phyloP scores from a whole-genome alignment of 2,888 invertebrate genomes.

The Carabus problematicus region DNA sequence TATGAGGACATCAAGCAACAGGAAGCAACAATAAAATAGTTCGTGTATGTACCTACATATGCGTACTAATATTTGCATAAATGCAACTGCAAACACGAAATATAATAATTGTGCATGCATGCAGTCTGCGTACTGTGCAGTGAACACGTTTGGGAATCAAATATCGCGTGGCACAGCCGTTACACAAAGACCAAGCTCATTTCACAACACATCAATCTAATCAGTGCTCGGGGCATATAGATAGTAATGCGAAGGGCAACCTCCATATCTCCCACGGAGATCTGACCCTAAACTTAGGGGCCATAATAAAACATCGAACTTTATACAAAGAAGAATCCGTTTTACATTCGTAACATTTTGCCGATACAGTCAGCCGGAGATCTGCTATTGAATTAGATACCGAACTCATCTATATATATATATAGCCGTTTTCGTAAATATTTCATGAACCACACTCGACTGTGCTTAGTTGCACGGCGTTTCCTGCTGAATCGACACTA shows the following conservation, averaged over 20 bases:
- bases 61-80: too few species aligned
- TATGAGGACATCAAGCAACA: too few species aligned
- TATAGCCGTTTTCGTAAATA: too few species aligned
- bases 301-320: conserved; percentile 38
- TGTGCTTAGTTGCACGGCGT: too few species aligned
- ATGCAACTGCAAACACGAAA: not conserved
- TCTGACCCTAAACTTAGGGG: conserved; percentile 39
- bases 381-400: too few species aligned
- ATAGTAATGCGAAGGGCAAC: conserved; percentile 1
- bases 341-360: not conserved
- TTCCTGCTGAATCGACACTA: too few species aligned
- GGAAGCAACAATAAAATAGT: too few species aligned
- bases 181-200: conserved; percentile 13
- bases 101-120: not conserved
- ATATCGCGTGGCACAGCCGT: not conserved
- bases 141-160: not conserved
- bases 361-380: not conserved
- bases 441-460: too few species aligned
- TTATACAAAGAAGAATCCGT: conserved; percentile 35
- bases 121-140: not conserved
- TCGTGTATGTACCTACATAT: too few species aligned
- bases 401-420: too few species aligned
- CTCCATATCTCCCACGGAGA: conserved; percentile 18
- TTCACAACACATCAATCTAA: conserved; percentile 35
- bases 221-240: conserved; percentile 19